These are phyloP conservation scores for Pilophorus perplexus DNA, from an alignment of 2,888 invertebrate species.

Conservation along the genomic window DNA sequence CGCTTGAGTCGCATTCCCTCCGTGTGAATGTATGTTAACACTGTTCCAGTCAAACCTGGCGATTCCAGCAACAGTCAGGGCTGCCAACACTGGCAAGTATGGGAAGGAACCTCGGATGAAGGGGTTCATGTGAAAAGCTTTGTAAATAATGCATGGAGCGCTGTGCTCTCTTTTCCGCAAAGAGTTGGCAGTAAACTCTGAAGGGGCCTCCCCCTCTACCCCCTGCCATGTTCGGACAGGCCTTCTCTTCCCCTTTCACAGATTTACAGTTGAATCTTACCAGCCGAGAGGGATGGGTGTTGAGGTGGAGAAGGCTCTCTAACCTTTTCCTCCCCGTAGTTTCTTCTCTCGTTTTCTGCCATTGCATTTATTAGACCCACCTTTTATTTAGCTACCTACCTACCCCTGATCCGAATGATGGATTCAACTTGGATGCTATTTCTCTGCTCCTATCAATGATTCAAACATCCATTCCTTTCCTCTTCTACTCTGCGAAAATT, in stretches of 20 bases:
- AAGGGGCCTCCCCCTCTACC: not conserved
- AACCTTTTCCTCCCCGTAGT: not conserved
- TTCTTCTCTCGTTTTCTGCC: not conserved
- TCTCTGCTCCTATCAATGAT: too few species aligned
- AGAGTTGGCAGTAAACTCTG: constrained; percentile 20
- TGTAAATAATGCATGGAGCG: constrained; percentile 15
- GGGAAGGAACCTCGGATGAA: not conserved
- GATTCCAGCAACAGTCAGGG: constrained; percentile 14
- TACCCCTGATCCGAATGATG: too few species aligned
- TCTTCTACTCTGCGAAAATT: too few species aligned
- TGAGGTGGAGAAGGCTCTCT: constrained; percentile 13
- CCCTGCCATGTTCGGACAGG: not conserved
- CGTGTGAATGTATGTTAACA: too few species aligned
- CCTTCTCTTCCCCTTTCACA: not conserved
- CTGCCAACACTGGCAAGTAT: not conserved
- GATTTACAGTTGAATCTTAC: constrained; percentile 14
- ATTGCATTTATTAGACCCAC: constrained; percentile 17
- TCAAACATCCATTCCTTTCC: too few species aligned
- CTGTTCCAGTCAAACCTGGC: too few species aligned
- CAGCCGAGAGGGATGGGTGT: constrained; percentile 9
- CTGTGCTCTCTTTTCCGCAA: constrained; percentile 14
- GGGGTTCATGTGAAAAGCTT: constrained; percentile 17
- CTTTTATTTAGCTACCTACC: constrained; percentile 10
- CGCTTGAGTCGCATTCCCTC: too few species aligned
- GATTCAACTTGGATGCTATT: too few species aligned